These are phyloP conservation scores for Alcedo atthis DNA, from an alignment of 2,797 vertebrate genomes.

Conservation along the genomic window DNA sequence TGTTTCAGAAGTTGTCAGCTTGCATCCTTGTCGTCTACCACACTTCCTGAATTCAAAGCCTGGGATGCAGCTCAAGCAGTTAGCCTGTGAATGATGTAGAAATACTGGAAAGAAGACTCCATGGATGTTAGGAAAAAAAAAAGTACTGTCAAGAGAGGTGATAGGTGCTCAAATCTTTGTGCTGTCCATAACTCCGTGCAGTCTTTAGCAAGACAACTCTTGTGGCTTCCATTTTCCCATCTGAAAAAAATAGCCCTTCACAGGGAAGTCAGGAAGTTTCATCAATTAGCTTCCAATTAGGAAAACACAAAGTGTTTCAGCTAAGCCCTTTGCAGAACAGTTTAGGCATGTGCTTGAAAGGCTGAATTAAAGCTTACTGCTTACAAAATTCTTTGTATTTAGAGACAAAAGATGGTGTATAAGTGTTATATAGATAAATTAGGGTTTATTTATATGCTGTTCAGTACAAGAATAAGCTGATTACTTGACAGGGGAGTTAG, in stretches of 20 bases:
- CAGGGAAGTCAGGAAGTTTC: background rate
- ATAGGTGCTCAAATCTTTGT: background rate
- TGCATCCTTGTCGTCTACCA: conserved; percentile 28
- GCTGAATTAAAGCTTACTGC: background rate
- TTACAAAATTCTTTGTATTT: background rate
- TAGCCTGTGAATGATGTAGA: background rate
- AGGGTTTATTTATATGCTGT: background rate
- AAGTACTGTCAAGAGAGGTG: background rate
- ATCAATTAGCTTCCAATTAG: background rate
- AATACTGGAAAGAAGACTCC: background rate
- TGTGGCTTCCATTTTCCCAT: background rate
- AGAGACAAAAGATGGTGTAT: background rate
- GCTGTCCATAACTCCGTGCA: background rate
- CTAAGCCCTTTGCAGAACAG: background rate
- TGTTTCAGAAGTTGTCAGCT: conserved; percentile 51
- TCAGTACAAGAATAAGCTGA: background rate
- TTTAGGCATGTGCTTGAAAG: background rate
- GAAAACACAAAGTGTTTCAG: background rate
- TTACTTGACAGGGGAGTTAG: background rate
- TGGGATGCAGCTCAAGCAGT: background rate
- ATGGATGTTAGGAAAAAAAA: background rate
- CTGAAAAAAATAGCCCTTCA: background rate
- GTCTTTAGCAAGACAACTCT: background rate
- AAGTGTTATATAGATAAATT: background rate
- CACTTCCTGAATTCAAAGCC: conserved; percentile 55